These are phyloP conservation scores for Gari tellinella DNA, from an alignment of 2,888 invertebrate species.

Conservation along the genomic window DNA sequence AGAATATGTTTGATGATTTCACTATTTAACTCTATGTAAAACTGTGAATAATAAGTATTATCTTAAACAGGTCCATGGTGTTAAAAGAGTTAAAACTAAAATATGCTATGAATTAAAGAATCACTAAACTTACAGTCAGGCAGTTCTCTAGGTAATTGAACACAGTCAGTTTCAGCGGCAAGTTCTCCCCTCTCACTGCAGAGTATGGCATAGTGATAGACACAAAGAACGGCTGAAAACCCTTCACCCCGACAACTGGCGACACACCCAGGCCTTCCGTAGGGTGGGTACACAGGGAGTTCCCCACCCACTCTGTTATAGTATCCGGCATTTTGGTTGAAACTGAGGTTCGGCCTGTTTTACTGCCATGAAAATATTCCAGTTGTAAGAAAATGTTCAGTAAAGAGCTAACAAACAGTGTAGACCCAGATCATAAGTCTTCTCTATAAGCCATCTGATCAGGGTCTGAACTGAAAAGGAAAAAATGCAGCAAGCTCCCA, in stretches of 20 bases:
- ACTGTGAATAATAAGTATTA: too few relatives aligned
- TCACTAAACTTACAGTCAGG: constrained; percentile 87
- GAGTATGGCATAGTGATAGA: constrained; percentile 89
- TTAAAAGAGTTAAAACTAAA: too few relatives aligned
- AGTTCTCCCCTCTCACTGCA: constrained; percentile 88
- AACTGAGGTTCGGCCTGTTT: constrained; percentile 59
- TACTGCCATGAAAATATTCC: constrained; percentile 42
- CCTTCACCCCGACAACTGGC: constrained; percentile 84
- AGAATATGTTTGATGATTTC: too few relatives aligned
- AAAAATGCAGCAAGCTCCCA: too few relatives aligned
- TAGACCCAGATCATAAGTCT: too few relatives aligned
- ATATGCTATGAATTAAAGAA: too few relatives aligned
- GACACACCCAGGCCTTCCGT: constrained; percentile 86
- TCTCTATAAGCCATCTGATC: too few relatives aligned
- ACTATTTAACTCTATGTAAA: too few relatives aligned
- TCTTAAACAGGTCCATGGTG: too few relatives aligned
- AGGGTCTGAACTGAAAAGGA: too few relatives aligned
- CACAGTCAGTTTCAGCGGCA: constrained; percentile 88
- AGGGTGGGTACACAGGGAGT: constrained; percentile 86
- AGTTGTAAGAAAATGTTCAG: not conserved
- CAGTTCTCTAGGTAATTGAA: constrained; percentile 90
- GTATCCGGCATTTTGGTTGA: constrained; percentile 86
- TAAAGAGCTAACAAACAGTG: too few relatives aligned
- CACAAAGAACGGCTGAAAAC: constrained; percentile 91
- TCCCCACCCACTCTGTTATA: constrained; percentile 88